Conservation (phyloP, 2,113 vertebrate species). For the Euleptes europaea region DNA sequence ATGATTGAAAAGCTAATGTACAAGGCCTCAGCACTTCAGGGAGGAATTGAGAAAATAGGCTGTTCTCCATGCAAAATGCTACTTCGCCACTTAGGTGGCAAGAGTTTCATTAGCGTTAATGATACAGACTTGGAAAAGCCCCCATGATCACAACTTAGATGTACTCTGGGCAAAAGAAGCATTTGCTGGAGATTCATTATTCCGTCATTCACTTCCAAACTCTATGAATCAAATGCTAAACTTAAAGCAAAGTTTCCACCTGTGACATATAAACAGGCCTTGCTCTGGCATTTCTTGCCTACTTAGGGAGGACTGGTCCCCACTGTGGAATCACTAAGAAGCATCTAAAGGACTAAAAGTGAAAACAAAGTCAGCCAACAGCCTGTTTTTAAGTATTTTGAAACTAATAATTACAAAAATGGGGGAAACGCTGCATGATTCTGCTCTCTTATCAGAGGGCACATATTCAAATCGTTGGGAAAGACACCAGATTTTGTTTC, state of each 20-base stretch:
- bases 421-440: neutral
- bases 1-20: slow-evolving; percentile 2
- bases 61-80: neutral
- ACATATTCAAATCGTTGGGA: neutral
- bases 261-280: neutral
- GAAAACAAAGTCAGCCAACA: slow-evolving; percentile 3
- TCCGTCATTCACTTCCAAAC: neutral
- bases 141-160: neutral
- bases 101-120: slow-evolving; percentile 4
- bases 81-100: neutral
- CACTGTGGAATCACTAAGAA: neutral
- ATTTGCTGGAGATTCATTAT: neutral
- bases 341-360: neutral
- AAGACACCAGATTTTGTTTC: neutral
- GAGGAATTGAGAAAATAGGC: neutral
- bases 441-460: neutral
- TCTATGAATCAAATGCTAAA: slow-evolving; percentile 12
- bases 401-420: neutral
- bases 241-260: neutral
- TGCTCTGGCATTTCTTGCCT: neutral
- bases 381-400: neutral
- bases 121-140: neutral
- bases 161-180: neutral
- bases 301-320: neutral
- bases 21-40: neutral